Conservation (phyloP, 2,113 vertebrate species). For the Clupea harengus region DNA sequence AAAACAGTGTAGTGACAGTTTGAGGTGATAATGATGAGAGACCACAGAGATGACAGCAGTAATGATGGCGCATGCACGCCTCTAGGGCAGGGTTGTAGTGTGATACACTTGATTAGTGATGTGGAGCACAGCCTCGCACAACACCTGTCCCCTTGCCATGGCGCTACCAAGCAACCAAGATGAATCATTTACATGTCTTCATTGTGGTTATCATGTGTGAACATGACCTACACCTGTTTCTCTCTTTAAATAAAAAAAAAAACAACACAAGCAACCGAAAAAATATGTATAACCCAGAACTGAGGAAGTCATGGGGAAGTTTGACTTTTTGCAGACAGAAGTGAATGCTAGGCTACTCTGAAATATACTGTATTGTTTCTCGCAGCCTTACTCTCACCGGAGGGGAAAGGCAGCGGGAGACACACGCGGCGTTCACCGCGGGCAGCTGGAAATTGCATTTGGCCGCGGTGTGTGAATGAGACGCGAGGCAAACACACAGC, state of each 20-base stretch:
- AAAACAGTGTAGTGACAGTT: background rate
- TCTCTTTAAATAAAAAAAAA: background rate
- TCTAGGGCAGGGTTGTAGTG: background rate
- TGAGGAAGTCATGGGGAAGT: background rate
- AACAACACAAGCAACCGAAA: background rate
- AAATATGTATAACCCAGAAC: background rate
- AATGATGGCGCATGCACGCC: background rate
- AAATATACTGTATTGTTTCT: background rate
- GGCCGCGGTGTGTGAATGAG: constrained; percentile 44
- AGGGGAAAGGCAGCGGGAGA: background rate
- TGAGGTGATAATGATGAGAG: background rate
- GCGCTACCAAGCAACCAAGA: constrained; percentile 40
- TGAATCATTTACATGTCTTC: background rate
- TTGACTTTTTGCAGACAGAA: background rate
- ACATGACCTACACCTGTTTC: background rate
- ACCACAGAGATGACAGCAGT: background rate
- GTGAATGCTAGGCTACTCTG: background rate
- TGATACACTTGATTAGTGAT: constrained; percentile 24
- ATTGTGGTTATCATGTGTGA: background rate
- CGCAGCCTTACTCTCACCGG: constrained; percentile 13
- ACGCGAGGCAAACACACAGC: background rate
- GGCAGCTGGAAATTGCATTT: constrained; percentile 49
- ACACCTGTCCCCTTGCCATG: constrained; percentile 46
- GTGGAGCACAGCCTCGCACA: constrained; percentile 44
- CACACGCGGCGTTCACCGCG: background rate